A percentile compares a stretch with the other conserved stretches of the same genome.
phyloP scores from a whole-genome alignment of 1,140 invertebrate genomes.

The Macrobrachium nipponense region DNA sequence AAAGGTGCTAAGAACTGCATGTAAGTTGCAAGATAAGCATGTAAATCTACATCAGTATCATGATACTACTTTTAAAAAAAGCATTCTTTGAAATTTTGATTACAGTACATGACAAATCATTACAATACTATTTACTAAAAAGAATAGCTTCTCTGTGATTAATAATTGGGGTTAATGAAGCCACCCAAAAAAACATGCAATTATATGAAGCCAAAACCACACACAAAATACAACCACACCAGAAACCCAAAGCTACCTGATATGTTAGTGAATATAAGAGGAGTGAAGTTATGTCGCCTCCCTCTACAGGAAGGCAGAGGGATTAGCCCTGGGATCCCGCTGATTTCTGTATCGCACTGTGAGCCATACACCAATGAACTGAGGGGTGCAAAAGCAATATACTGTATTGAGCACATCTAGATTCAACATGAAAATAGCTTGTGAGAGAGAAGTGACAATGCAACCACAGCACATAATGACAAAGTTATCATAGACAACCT shows the following conservation, averaged over 20 bases:
- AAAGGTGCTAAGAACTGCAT: no score
- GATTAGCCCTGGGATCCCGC: slow-evolving; percentile 95
- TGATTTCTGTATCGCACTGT: slow-evolving; percentile 96
- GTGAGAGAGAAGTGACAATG: no score
- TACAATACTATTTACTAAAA: no score
- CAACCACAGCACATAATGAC: no score
- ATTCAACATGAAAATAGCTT: not conserved
- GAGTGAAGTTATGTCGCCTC: not conserved
- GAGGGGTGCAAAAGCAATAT: slow-evolving; percentile 67
- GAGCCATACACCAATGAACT: slow-evolving; percentile 98
- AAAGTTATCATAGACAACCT: not conserved
- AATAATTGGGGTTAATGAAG: no score
- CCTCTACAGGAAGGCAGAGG: slow-evolving; percentile 92
- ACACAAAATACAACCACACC: slow-evolving; percentile 15
- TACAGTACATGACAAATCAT: no score
- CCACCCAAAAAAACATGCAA: no score
- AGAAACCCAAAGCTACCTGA: slow-evolving; percentile 52
- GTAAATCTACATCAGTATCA: no score
- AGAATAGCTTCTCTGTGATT: no score
- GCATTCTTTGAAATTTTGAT: no score
- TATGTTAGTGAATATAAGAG: slow-evolving; percentile 45
- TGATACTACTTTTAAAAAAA: no score
- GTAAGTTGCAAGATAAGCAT: no score
- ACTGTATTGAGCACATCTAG: not conserved
- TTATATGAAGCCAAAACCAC: not conserved